These are phyloP conservation scores for Stenichneumon culpator DNA, from an alignment of 2,888 invertebrate species.

Conservation along the genomic window DNA sequence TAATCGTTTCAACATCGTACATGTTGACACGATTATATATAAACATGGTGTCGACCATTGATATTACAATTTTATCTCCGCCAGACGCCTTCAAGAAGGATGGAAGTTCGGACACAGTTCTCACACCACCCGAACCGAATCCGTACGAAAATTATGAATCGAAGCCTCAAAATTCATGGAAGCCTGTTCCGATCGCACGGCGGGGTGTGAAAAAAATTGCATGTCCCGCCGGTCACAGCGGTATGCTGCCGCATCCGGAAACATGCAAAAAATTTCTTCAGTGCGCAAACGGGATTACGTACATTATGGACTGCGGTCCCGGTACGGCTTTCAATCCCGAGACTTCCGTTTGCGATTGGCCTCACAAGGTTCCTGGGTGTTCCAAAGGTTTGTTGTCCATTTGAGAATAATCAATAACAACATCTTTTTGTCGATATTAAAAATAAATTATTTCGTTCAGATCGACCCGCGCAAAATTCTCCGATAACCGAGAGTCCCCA, in stretches of 20 bases:
- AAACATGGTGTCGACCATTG: neutral
- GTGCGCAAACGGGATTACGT: conserved; percentile 82
- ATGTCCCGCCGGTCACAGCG: conserved; percentile 77
- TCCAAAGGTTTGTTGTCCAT: conserved; percentile 19
- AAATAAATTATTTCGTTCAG: conserved; percentile 21
- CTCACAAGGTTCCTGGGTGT: conserved; percentile 83
- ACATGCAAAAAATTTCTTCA: conserved; percentile 84
- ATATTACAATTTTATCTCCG: neutral
- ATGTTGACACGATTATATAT: neutral
- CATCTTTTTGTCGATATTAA: neutral
- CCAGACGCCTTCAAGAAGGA: conserved; percentile 61
- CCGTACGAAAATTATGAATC: conserved; percentile 30
- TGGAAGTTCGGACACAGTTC: neutral
- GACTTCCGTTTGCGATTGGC: conserved; percentile 83
- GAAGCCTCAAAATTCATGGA: conserved; percentile 20
- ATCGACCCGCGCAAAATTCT: conserved; percentile 26
- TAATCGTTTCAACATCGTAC: too few relatives aligned
- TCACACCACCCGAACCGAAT: conserved; percentile 25
- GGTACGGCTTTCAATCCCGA: conserved; percentile 85
- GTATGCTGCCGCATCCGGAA: conserved; percentile 83
- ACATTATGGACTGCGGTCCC: conserved; percentile 84
- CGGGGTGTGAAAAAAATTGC: conserved; percentile 57
- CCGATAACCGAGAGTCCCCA: neutral
- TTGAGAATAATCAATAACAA: neutral
- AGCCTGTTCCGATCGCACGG: neutral